A percentile compares a stretch with the other conserved stretches of the same genome.
These are phyloP conservation scores for Chironomus riparius DNA, from an alignment of 2,888 invertebrate genomes.

Conservation along the genomic window DNA sequence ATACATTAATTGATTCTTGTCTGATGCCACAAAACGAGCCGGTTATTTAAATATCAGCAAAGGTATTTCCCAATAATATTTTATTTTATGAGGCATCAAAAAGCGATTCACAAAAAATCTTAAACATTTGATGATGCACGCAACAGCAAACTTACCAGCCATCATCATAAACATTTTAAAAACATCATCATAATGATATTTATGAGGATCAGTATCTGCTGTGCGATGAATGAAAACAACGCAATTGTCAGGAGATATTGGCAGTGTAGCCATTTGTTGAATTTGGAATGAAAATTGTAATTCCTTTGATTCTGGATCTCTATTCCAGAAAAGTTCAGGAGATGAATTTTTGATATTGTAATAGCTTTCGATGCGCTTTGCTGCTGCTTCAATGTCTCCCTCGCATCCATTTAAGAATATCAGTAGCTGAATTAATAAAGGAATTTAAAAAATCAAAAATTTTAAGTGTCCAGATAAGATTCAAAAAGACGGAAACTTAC, in stretches of 20 bases:
- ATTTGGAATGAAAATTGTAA: neutral
- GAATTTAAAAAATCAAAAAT: no score
- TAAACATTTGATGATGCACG: neutral
- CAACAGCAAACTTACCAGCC: neutral
- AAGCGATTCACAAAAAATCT: neutral
- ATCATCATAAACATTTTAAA: neutral
- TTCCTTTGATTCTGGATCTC: conserved; percentile 39
- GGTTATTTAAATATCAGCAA: no score
- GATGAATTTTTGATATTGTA: conserved; percentile 49
- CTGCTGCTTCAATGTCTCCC: conserved; percentile 27
- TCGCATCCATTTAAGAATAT: conserved; percentile 27
- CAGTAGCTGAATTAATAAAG: conserved; percentile 29
- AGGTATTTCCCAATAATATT: no score
- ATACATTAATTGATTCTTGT: no score
- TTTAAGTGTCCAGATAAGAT: no score
- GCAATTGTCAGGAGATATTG: neutral
- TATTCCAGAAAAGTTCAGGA: conserved; percentile 54
- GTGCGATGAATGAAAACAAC: neutral
- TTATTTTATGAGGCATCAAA: no score
- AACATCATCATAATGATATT: neutral
- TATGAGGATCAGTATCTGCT: neutral
- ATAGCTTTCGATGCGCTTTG: conserved; percentile 45
- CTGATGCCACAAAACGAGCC: no score
- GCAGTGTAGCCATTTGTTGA: neutral
- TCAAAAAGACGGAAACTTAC: neutral